These are phyloP conservation scores for Silvanus unidentatus DNA, from an alignment of 2,888 invertebrate species.

Conservation along the genomic window DNA sequence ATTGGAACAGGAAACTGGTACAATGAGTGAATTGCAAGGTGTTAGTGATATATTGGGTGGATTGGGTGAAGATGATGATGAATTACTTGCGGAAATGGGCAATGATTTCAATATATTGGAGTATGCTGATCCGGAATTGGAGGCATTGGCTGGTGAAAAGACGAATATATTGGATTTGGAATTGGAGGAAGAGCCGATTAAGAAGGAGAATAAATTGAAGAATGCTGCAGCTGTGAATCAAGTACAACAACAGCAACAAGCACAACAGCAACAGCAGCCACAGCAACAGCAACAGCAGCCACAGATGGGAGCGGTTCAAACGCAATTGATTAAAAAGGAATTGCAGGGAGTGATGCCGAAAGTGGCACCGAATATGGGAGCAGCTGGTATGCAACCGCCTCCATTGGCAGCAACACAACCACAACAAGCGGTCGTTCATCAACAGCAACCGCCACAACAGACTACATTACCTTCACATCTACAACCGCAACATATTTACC, in stretches of 20 bases:
- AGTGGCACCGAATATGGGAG: background rate
- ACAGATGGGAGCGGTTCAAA: background rate
- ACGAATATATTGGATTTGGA: slow-evolving; percentile 82
- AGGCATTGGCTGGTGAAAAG: slow-evolving; percentile 71
- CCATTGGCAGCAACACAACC: slow-evolving; percentile 10
- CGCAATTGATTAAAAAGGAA: slow-evolving; percentile 21
- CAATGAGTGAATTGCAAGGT: slow-evolving; percentile 55
- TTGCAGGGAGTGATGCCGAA: background rate
- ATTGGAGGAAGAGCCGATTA: slow-evolving; percentile 69
- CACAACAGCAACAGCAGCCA: slow-evolving; percentile 15
- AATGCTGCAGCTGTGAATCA: slow-evolving; percentile 8
- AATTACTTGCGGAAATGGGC: slow-evolving; percentile 83
- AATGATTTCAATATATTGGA: slow-evolving; percentile 93
- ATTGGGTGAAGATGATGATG: slow-evolving; percentile 80
- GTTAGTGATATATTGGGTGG: slow-evolving; percentile 78
- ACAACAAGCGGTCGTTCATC: slow-evolving; percentile 11
- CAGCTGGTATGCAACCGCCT: slow-evolving; percentile 7
- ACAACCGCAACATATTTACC: slow-evolving; percentile 47
- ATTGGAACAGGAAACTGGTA: slow-evolving; percentile 60
- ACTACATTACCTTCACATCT: slow-evolving; percentile 28
- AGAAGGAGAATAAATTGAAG: slow-evolving; percentile 54
- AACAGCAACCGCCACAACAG: slow-evolving; percentile 15
- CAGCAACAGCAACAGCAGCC: slow-evolving; percentile 9
- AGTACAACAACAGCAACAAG: slow-evolving; percentile 13
- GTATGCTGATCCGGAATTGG: slow-evolving; percentile 91